phyloP scores from a whole-genome alignment of 1,140 invertebrate genomes.

The Drosophila pectinifera region DNA sequence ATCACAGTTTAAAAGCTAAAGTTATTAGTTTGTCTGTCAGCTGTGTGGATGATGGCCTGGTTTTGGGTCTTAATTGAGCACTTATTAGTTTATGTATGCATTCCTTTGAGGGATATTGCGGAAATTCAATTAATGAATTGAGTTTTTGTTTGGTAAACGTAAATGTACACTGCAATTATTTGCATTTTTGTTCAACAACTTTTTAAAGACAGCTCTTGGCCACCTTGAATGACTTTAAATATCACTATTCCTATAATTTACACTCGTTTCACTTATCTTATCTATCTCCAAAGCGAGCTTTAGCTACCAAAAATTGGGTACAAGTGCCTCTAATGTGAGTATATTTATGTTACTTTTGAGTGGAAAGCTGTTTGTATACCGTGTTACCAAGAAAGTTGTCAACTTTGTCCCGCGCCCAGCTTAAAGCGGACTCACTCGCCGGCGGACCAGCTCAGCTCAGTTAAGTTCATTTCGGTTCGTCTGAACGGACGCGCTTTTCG shows the following conservation, averaged over 20 bases:
- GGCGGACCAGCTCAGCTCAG: not conserved
- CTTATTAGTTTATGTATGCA: not conserved
- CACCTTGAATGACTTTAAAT: not conserved
- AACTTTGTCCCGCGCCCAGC: constrained; percentile 21
- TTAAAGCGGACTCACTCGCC: not conserved
- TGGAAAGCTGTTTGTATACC: not conserved
- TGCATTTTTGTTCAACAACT: not conserved
- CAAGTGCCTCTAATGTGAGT: not conserved
- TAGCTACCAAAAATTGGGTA: no score
- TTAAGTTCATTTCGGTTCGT: constrained; percentile 11
- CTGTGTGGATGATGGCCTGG: not conserved
- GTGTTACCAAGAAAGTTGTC: no score
- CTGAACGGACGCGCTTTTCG: constrained; percentile 41
- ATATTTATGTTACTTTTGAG: not conserved
- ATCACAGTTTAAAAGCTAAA: not conserved
- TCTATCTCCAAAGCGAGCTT: not conserved
- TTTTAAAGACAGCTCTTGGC: not conserved
- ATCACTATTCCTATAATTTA: not conserved
- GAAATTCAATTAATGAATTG: not conserved
- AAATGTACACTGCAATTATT: not conserved
- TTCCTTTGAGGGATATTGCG: not conserved
- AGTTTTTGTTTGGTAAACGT: not conserved
- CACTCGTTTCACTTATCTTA: constrained; percentile 2
- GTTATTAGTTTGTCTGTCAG: not conserved
- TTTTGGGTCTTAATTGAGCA: not conserved